Evolutionary conservation across 2,888 invertebrate species (phyloP).

Genomic region (Caenorhabditis virilis): DNA sequence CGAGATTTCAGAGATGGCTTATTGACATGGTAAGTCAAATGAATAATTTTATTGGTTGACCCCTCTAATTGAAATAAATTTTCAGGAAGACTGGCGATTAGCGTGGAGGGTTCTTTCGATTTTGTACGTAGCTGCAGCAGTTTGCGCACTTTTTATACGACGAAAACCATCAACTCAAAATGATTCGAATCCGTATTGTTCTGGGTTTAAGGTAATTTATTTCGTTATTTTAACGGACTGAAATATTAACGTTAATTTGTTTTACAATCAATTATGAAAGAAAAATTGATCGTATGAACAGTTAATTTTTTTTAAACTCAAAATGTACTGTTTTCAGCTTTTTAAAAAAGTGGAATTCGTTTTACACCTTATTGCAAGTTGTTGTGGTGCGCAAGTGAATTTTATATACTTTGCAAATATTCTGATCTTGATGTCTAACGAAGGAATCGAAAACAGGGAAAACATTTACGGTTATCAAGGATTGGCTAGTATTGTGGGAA

Average conservation of each 20-base stretch:
- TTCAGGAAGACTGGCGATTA: constrained; percentile 29
- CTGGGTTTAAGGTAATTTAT: constrained; percentile 25
- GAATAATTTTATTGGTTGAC: not conserved
- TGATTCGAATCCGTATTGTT: no score
- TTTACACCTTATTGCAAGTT: constrained; percentile 39
- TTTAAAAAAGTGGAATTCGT: constrained; percentile 44
- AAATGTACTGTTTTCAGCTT: constrained; percentile 43
- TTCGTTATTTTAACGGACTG: no score
- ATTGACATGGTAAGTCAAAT: constrained; percentile 34
- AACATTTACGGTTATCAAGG: constrained; percentile 48
- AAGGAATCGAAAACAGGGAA: constrained; percentile 43
- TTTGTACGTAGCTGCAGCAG: constrained; percentile 35
- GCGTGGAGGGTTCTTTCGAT: constrained; percentile 37
- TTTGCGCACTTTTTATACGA: constrained; percentile 41
- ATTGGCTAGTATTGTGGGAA: constrained; percentile 44
- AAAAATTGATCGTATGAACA: no score
- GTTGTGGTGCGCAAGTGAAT: constrained; percentile 39
- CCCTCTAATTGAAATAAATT: constrained; percentile 9
- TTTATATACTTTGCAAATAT: constrained; percentile 51
- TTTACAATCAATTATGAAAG: no score
- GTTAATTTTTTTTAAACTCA: no score
- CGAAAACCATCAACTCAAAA: constrained; percentile 36
- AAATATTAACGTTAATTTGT: no score
- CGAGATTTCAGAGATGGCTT: constrained; percentile 37
- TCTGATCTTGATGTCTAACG: constrained; percentile 36